These are phyloP conservation scores for Mirounga angustirostris DNA, from an alignment of 2,113 vertebrate genomes.

Conservation along the genomic window DNA sequence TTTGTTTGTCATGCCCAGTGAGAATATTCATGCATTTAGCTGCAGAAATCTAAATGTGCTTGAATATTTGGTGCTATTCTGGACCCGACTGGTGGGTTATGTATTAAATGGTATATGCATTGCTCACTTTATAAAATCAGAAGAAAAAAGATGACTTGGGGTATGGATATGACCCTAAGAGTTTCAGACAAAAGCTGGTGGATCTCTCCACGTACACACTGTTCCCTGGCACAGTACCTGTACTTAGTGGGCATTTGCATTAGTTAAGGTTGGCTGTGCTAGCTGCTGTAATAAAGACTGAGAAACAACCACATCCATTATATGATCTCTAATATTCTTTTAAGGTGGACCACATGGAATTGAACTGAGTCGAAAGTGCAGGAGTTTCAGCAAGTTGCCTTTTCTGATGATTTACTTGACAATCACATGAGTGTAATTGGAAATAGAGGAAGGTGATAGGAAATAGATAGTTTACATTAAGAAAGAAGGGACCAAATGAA, in stretches of 20 bases:
- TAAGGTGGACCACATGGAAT: neutral
- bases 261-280: neutral
- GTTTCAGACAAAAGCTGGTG: neutral
- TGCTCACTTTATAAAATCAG: slow-evolving; percentile 30
- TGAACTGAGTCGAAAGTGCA: neutral
- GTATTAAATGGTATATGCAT: neutral
- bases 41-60: neutral
- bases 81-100: neutral
- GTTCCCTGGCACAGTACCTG: neutral
- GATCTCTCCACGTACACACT: neutral
- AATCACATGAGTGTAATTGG: slow-evolving; percentile 28
- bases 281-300: neutral
- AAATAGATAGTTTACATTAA: slow-evolving; percentile 61
- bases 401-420: slow-evolving; percentile 71
- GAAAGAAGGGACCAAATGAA: slow-evolving; percentile 56
- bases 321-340: neutral
- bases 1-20: slow-evolving; percentile 35
- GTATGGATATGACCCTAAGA: neutral
- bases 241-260: neutral
- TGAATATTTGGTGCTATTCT: neutral
- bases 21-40: slow-evolving; percentile 33
- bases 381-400: slow-evolving; percentile 11
- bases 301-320: neutral
- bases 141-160: slow-evolving; percentile 5
- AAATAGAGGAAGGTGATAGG: slow-evolving; percentile 41